These are phyloP conservation scores for Orthosia gracilis DNA, from an alignment of 2,888 invertebrate species.

Conservation along the genomic window DNA sequence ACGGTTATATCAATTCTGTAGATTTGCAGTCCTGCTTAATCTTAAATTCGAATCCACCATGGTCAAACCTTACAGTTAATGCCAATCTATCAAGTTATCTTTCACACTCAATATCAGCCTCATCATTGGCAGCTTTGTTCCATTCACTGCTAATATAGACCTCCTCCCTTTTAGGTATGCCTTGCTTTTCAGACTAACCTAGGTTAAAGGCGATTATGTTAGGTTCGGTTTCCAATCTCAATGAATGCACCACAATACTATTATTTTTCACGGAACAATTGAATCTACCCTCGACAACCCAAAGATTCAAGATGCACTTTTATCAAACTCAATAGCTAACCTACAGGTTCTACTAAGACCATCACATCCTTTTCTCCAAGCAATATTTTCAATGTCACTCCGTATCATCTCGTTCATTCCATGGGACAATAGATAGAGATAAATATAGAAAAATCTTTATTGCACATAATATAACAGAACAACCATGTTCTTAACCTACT, in stretches of 20 bases:
- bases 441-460: too few species aligned
- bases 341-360: neutral
- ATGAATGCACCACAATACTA: too few species aligned
- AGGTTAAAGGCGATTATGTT: too few species aligned
- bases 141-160: too few species aligned
- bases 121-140: neutral
- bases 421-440: neutral
- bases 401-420: neutral
- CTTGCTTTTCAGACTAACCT: neutral
- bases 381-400: neutral
- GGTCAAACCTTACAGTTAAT: neutral
- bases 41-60: neutral
- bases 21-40: neutral
- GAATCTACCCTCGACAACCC: too few species aligned
- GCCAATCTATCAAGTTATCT: neutral
- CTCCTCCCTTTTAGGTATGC: too few species aligned
- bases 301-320: too few species aligned
- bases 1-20: too few species aligned
- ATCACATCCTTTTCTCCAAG: neutral
- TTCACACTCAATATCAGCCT: neutral
- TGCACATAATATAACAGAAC: too few species aligned
- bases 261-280: too few species aligned
- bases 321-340: too few species aligned
- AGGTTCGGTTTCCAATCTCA: too few species aligned
- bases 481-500: neutral